Evolutionary conservation across 2,797 vertebrate genomes (phyloP), one percentile per base, ranked within the genome.

Genomic region (Fundulus diaphanus): DNA sequence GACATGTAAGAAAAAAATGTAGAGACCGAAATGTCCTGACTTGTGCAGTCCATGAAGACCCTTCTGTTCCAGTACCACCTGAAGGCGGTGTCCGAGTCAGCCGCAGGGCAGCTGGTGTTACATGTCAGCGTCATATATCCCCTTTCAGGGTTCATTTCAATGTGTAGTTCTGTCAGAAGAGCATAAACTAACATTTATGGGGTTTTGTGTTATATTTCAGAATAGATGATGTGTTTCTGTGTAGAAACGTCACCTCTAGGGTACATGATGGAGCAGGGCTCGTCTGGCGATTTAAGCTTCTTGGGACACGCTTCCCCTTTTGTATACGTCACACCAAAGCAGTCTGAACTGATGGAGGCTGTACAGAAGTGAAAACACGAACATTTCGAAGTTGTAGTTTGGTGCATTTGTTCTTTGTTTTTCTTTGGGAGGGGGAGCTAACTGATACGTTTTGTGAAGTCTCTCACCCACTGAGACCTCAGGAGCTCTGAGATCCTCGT

Each of bases 381-480:
- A n/a, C 22, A 0, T 31, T 42, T 57, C 49, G 56, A 22, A 48
- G 20, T 11, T 71, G 16, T 27, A 15, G 31, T 31, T 42, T 52
- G 27, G 44, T 22, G 20, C 44, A 46, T 20, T 59, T 5, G 16
- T 59, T 59, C 33, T 59, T 59, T 18, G 27, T 59, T n/a, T n/a
- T n/a, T n/a, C n/a, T n/a, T n/a, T n/a, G n/a, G n/a, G n/a, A n/a
- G n/a, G n/a, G n/a, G n/a, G n/a, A n/a, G n/a, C n/a, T n/a, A n/a
- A n/a, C n/a, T 15, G 18, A 49, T 20, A 49, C 40, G 2, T 56
- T 59, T 61, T 40, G 18, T 24, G 7, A 20, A 51, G 37, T 51
- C n/a, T 57, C 84, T 86, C 42, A 88, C 84, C 80, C 66, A 86
- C 82, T 61, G 81, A 82, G 70, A 83, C 72, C 27, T 80, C 7